These are phyloP conservation scores for Cynopterus sphinx DNA, from an alignment of 2,797 vertebrate species.

Conservation along the genomic window DNA sequence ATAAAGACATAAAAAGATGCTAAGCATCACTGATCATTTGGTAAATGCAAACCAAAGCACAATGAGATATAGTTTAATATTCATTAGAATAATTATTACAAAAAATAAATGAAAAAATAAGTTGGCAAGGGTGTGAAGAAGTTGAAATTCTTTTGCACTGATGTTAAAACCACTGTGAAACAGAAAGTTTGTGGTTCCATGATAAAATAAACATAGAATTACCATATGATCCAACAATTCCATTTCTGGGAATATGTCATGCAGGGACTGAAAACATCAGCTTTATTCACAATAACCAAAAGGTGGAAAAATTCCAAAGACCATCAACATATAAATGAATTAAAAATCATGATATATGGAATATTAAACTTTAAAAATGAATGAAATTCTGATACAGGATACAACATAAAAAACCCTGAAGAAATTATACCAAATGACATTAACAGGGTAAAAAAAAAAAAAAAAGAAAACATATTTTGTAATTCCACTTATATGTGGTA, in stretches of 20 bases:
- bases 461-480: neutral
- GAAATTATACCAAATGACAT: neutral
- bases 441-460: neutral
- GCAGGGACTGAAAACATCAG: too few relatives aligned
- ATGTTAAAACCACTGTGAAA: neutral
- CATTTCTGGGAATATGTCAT: too few relatives aligned
- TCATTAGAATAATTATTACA: neutral
- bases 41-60: neutral
- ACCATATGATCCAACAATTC: too few relatives aligned
- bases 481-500: neutral
- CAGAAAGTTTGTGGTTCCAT: neutral
- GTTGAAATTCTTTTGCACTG: neutral
- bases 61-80: neutral
- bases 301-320: too few relatives aligned
- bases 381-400: neutral
- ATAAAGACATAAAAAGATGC: too few relatives aligned
- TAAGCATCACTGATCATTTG: neutral
- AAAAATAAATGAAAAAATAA: too few relatives aligned
- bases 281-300: neutral
- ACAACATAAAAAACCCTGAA: neutral
- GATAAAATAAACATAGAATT: too few relatives aligned
- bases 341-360: too few relatives aligned
- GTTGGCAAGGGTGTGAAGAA: too few relatives aligned
- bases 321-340: too few relatives aligned
- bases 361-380: too few relatives aligned